phyloP scores from a whole-genome alignment of 2,797 vertebrate genomes.

The Galaxias olidus region DNA sequence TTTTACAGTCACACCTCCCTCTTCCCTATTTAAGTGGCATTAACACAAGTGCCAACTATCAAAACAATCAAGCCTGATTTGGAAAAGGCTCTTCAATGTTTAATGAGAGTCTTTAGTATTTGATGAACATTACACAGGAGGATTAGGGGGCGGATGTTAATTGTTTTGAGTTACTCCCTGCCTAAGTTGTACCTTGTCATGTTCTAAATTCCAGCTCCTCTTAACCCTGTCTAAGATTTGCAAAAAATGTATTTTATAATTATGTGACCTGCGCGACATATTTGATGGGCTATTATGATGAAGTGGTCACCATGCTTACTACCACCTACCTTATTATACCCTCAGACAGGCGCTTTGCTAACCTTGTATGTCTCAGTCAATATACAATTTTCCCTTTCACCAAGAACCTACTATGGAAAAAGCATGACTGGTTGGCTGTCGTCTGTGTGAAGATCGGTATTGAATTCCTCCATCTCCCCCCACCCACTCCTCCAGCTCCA shows the following conservation, averaged over 20 bases:
- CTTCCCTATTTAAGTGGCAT: constrained; percentile 1
- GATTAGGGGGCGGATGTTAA: constrained; percentile 25
- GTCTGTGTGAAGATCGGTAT: constrained; percentile 64
- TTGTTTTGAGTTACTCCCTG: constrained; percentile 27
- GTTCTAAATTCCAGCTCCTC: constrained; percentile 27
- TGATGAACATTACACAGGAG: constrained; percentile 30
- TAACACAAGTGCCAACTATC: constrained; percentile 19
- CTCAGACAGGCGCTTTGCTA: constrained; percentile 30
- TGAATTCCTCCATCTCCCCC: constrained; percentile 43
- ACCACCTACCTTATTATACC: not conserved
- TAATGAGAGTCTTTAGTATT: constrained; percentile 27
- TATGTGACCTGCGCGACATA: constrained; percentile 23
- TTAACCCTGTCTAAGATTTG: constrained; percentile 24
- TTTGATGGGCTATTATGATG: constrained; percentile 24
- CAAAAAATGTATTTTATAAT: constrained; percentile 11
- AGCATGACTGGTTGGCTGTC: constrained; percentile 38
- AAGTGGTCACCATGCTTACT: constrained; percentile 25
- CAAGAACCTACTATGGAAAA: too few species aligned
- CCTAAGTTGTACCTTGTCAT: constrained; percentile 25
- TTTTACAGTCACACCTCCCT: constrained; percentile 15
- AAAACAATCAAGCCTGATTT: constrained; percentile 45
- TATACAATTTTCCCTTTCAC: constrained; percentile 42
- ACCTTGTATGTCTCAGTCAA: constrained; percentile 46
- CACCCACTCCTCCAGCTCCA: not conserved
- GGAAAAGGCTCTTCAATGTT: constrained; percentile 39